These are phyloP conservation scores for Heliconius sara DNA, from an alignment of 2,888 invertebrate species.

Conservation along the genomic window DNA sequence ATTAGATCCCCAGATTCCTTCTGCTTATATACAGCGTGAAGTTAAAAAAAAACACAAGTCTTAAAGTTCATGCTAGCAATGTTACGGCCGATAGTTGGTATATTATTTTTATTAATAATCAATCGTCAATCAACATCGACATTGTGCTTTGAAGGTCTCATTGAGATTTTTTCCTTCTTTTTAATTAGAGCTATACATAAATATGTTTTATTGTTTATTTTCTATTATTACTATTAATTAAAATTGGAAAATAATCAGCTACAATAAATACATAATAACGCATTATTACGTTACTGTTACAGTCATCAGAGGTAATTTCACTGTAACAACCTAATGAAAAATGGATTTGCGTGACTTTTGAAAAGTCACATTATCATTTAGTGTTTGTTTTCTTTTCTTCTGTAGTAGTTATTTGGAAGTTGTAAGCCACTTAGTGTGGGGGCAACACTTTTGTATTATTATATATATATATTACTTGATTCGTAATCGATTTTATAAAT, in stretches of 20 bases:
- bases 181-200: neutral
- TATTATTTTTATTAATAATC: too few species aligned
- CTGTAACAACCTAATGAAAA: neutral
- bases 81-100: too few species aligned
- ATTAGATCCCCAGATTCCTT: too few species aligned
- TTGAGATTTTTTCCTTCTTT: too few species aligned
- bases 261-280: neutral
- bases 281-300: conserved; percentile 3
- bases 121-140: too few species aligned
- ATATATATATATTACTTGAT: neutral
- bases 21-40: too few species aligned
- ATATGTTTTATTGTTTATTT: neutral
- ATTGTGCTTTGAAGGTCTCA: too few species aligned
- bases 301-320: conserved; percentile 11
- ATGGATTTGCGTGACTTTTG: conserved; percentile 15
- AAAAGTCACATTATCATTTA: neutral
- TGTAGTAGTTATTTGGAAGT: neutral
- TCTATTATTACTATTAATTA: neutral
- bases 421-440: neutral
- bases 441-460: neutral
- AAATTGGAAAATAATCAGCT: neutral
- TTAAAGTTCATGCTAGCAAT: too few species aligned
- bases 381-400: neutral
- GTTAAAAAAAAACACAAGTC: too few species aligned
- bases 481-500: too few species aligned